phyloP scores from a whole-genome alignment of 2,113 vertebrate genomes.

The Neotragus moschatus region DNA sequence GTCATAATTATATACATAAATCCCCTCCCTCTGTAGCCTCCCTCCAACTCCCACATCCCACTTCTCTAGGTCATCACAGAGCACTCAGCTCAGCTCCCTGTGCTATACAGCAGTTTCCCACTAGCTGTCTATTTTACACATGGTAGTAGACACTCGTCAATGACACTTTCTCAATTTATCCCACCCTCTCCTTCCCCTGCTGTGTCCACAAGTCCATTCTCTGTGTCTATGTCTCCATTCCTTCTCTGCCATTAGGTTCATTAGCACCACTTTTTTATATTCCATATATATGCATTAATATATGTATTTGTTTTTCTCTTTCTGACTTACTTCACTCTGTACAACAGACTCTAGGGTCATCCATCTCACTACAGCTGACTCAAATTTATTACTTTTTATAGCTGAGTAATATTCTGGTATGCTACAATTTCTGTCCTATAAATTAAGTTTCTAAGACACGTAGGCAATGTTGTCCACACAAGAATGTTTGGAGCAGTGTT shows the following conservation, averaged over 20 bases:
- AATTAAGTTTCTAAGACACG: background rate
- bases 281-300: background rate
- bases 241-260: background rate
- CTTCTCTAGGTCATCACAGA: background rate
- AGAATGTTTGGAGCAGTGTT: background rate
- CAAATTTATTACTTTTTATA: background rate
- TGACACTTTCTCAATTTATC: background rate
- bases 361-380: background rate
- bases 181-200: background rate
- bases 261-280: background rate
- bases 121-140: background rate
- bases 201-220: background rate
- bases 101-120: background rate
- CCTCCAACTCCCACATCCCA: background rate
- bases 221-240: background rate
- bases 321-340: background rate
- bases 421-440: background rate
- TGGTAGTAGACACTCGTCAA: background rate
- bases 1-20: background rate
- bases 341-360: background rate
- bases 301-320: background rate
- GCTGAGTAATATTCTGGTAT: background rate
- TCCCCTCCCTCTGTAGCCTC: background rate
- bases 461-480: accelerated
- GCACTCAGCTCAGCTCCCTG: background rate